These are phyloP conservation scores for Sebastes fasciatus DNA, from an alignment of 2,113 vertebrate genomes.

Conservation along the genomic window DNA sequence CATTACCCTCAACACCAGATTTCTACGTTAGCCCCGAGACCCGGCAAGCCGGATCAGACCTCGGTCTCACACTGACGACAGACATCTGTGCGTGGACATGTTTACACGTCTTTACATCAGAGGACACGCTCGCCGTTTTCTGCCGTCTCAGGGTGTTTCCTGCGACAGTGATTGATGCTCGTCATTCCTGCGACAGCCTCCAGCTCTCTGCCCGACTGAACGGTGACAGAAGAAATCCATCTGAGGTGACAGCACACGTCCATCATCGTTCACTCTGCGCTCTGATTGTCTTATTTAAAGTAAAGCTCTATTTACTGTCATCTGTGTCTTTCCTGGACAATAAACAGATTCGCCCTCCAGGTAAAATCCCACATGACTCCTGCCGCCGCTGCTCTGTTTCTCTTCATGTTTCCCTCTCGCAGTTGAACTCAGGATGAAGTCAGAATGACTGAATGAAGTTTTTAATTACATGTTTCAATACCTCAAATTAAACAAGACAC, in stretches of 20 bases:
- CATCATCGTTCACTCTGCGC: slow-evolving; percentile 38
- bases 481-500: not conserved
- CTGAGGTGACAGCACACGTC: slow-evolving; percentile 53
- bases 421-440: too few species aligned
- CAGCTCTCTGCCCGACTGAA: slow-evolving; percentile 53
- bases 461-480: not conserved
- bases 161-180: slow-evolving; percentile 61
- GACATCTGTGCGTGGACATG: slow-evolving; percentile 5
- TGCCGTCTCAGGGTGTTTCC: slow-evolving; percentile 32
- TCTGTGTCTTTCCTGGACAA: slow-evolving; percentile 29
- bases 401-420: slow-evolving; percentile 1
- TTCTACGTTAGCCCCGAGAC: not conserved
- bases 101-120: slow-evolving; percentile 10
- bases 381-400: slow-evolving; percentile 17
- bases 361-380: slow-evolving; percentile 15
- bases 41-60: not conserved
- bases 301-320: slow-evolving; percentile 52
- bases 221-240: slow-evolving; percentile 52
- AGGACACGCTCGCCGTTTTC: slow-evolving; percentile 8
- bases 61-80: not conserved
- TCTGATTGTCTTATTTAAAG: slow-evolving; percentile 47
- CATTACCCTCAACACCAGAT: slow-evolving; percentile 18
- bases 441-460: too few species aligned
- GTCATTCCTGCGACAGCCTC: slow-evolving; percentile 41
- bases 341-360: slow-evolving; percentile 32